Evolutionary conservation across 1,140 invertebrate genomes (phyloP), one percentile per base, ranked within the genome.

Genomic region (Bombus superbus): DNA sequence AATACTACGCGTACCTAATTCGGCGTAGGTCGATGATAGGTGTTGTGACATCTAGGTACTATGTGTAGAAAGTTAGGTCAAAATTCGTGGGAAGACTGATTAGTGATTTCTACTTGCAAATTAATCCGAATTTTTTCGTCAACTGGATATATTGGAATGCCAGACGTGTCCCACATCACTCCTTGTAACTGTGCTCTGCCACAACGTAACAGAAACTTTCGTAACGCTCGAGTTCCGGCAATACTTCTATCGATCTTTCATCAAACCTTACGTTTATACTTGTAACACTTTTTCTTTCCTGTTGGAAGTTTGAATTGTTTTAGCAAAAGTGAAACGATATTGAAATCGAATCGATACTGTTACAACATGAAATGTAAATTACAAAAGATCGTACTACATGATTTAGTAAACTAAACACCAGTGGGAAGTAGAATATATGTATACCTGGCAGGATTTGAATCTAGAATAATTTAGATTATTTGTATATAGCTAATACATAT

Each of bases 241-340:
- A 84, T 79, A 57, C 25, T 79, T 84, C 82, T 71, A 79, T 84
- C 82, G 82, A 84, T 84, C 82, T 84, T 84, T 84, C 82, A 68
- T 84, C 82, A 71, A 79, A n/a, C 47, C 62, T 79, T 68, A 71
- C 82, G 82, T 62, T 79, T 79, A 57, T 79, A 71, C 62, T 84
- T 71, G 75, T 66, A 72, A 84, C 75, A 79, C 66, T 84, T 84
- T 84, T 84, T 72, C 53, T 38, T 62, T 22, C 25, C 38, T 28
- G 40, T 32, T 79, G 53, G 53, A 84, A 68, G 75, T 18, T 64
- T n/a, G 66, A 32, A 79, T 84, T 42, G 82, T 84, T 57, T 84
- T 72, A 71, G 66, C 82, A 44, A 69, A 13, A 42, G 66, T 35
- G 76, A 62, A 84, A 62, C 68, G 32, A 84, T 79, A 79, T 79